A percentile compares a stretch with the other conserved stretches of the same genome.
These are phyloP conservation scores for Eulemur coronatus DNA, from an alignment of 2,797 vertebrate genomes.

Conservation along the genomic window DNA sequence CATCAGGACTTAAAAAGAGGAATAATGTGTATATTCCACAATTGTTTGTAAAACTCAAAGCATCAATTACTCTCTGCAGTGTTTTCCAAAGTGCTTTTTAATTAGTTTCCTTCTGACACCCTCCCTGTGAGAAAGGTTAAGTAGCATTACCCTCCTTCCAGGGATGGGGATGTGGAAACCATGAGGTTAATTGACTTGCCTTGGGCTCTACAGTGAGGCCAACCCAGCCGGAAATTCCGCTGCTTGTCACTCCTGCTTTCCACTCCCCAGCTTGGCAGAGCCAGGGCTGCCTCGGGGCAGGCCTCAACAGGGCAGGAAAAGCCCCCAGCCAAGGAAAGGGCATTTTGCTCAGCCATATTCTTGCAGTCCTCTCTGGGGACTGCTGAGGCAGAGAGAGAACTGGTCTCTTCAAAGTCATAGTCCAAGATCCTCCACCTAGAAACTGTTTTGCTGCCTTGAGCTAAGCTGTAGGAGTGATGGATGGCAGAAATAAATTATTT, in stretches of 20 bases:
- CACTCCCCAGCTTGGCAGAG: background rate
- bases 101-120: background rate
- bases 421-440: background rate
- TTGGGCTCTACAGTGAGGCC: background rate
- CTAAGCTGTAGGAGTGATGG: background rate
- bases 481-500: slow-evolving; percentile 32
- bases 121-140: background rate
- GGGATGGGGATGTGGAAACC: background rate
- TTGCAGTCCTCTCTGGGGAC: background rate
- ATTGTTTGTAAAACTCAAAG: background rate
- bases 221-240: background rate
- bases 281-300: background rate
- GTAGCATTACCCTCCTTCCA: background rate
- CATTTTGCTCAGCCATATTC: background rate
- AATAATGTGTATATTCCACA: background rate
- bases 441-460: background rate
- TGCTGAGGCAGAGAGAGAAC: background rate
- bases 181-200: background rate
- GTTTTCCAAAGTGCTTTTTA: background rate
- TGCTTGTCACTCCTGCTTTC: background rate
- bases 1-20: background rate
- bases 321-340: background rate
- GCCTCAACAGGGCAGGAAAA: background rate
- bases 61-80: background rate
- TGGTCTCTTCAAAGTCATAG: background rate